phyloP scores from a whole-genome alignment of 2,113 vertebrate genomes.

The Podarcis muralis region DNA sequence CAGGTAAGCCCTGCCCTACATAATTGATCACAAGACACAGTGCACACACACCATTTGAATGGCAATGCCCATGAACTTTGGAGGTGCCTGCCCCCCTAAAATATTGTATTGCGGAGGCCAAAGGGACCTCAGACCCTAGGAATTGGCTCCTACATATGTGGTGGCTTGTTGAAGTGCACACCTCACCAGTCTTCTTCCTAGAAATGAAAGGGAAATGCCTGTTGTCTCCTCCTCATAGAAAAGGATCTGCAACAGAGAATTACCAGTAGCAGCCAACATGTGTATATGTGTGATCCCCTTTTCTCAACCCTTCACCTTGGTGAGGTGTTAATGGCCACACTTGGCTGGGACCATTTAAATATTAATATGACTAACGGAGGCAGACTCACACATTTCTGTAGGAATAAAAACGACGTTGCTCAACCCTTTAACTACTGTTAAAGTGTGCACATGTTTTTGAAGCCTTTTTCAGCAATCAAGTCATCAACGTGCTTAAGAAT shows the following conservation, averaged over 20 bases:
- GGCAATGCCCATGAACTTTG: too few species aligned
- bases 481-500: conserved; percentile 17
- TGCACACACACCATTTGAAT: too few species aligned
- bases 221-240: conserved; percentile 2
- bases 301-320: conserved; percentile 20
- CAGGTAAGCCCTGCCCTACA: too few species aligned
- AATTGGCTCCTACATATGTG: too few species aligned
- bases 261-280: conserved; percentile 13
- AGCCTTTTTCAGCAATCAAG: conserved; percentile 19
- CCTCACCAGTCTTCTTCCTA: not conserved
- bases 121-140: too few species aligned
- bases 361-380: conserved; percentile 17
- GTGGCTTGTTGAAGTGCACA: not conserved
- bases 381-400: conserved; percentile 3
- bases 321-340: conserved; percentile 34
- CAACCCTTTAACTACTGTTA: conserved; percentile 2
- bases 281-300: not conserved
- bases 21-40: too few species aligned
- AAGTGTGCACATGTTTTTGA: conserved; percentile 2
- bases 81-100: too few species aligned
- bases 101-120: too few species aligned
- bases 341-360: conserved; percentile 19
- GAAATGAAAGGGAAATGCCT: conserved; percentile 9
- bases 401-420: conserved; percentile 16
- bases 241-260: not conserved